These are phyloP conservation scores for Sipha maydis DNA, from an alignment of 2,888 invertebrate species.

Conservation along the genomic window DNA sequence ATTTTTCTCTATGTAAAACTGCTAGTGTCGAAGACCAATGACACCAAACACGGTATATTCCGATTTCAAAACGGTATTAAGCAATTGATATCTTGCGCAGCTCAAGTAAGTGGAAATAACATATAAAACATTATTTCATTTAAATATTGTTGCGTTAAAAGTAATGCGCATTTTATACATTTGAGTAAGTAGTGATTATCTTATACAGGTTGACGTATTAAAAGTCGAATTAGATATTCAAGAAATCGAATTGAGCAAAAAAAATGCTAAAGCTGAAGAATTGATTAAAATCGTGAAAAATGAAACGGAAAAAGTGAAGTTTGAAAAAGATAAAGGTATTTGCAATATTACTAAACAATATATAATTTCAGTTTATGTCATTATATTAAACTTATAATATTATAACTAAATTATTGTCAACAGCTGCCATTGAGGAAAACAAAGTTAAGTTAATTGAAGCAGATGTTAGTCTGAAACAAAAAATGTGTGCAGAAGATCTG, in stretches of 20 bases:
- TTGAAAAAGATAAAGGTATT: constrained; percentile 76
- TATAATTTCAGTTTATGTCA: not conserved
- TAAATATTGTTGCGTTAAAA: constrained; percentile 68
- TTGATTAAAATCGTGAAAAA: constrained; percentile 86
- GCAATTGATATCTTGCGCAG: constrained; percentile 85
- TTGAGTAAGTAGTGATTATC: constrained; percentile 63
- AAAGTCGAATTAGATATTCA: constrained; percentile 81
- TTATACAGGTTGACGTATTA: constrained; percentile 76
- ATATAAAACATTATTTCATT: constrained; percentile 65
- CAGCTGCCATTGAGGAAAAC: constrained; percentile 84
- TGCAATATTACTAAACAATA: not conserved
- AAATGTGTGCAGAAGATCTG: constrained; percentile 88
- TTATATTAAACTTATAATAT: not conserved
- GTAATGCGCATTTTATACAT: no score
- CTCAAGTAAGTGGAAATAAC: constrained; percentile 76
- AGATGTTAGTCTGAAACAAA: constrained; percentile 85
- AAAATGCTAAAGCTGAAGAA: constrained; percentile 90
- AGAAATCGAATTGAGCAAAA: constrained; percentile 84
- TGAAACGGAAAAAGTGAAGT: constrained; percentile 92
- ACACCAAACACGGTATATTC: constrained; percentile 79
- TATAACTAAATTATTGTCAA: constrained; percentile 55
- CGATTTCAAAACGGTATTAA: constrained; percentile 89
- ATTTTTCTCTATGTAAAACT: constrained; percentile 84
- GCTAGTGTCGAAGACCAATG: constrained; percentile 74
- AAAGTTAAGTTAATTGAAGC: constrained; percentile 91